Conservation (phyloP, 2,888 invertebrate species). For the Amphimallon solstitiale region DNA sequence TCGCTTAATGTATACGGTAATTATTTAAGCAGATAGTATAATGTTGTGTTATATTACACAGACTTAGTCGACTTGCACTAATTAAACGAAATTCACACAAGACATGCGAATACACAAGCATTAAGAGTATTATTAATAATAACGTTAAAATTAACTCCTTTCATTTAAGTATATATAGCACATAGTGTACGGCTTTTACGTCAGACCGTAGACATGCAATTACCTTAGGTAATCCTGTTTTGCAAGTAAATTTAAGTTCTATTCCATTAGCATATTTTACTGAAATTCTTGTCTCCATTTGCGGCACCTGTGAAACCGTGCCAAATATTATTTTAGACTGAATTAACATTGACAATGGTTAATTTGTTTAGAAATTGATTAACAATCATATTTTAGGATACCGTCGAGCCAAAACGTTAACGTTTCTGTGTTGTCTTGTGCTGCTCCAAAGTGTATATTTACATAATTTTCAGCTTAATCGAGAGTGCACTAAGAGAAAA, state of each 20-base stretch:
- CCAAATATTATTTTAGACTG: slow-evolving; percentile 1
- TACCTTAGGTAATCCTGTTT: slow-evolving; percentile 19
- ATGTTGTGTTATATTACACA: too few species aligned
- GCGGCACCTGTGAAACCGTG: not conserved
- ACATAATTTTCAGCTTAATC: slow-evolving; percentile 12
- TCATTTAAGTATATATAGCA: not conserved
- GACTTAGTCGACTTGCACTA: too few species aligned
- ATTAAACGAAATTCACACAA: not conserved
- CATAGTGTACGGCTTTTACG: slow-evolving; percentile 9
- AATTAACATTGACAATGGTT: slow-evolving; percentile 6
- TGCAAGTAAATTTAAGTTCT: slow-evolving; percentile 13
- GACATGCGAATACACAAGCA: not conserved
- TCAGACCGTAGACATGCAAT: slow-evolving; percentile 26
- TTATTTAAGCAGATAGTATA: too few species aligned
- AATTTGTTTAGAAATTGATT: slow-evolving; percentile 17
- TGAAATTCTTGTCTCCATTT: not conserved
- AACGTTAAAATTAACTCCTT: slow-evolving; percentile 21
- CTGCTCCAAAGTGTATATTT: not conserved
- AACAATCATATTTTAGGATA: not conserved
- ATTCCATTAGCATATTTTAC: slow-evolving; percentile 33
- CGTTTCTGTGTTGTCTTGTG: not conserved
- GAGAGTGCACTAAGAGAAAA: slow-evolving; percentile 8
- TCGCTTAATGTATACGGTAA: too few species aligned
- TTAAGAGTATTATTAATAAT: slow-evolving; percentile 27
- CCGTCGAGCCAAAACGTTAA: not conserved